phyloP scores from a whole-genome alignment of 2,797 vertebrate genomes.

The Corythornis leucogaster region DNA sequence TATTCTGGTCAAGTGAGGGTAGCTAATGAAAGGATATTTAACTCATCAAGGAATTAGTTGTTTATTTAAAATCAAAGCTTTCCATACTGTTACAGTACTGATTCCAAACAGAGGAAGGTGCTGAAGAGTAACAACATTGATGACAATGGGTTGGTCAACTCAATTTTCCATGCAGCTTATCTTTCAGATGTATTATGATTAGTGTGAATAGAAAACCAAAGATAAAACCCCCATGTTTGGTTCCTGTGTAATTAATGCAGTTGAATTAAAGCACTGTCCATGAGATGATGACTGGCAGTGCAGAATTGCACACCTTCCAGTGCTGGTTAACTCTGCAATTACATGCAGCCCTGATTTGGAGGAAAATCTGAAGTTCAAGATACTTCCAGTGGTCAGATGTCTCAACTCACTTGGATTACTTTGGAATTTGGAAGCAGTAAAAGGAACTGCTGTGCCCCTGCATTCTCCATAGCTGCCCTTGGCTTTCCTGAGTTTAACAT shows the following conservation, averaged over 20 bases:
- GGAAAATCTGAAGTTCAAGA: neutral
- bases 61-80: neutral
- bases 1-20: constrained; percentile 41
- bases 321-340: neutral
- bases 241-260: neutral
- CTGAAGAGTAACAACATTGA: neutral
- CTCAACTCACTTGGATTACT: neutral
- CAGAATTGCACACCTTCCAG: neutral
- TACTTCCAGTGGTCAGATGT: neutral
- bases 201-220: neutral
- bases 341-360: neutral
- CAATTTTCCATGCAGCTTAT: neutral
- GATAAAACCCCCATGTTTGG: neutral
- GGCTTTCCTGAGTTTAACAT: constrained; percentile 81
- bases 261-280: neutral
- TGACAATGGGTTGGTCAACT: neutral
- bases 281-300: neutral
- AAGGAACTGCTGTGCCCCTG: neutral
- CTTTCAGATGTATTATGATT: neutral
- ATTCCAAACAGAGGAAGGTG: neutral
- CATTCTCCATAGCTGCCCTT: constrained; percentile 79
- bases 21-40: constrained; percentile 39
- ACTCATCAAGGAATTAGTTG: neutral
- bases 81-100: neutral
- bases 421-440: neutral